Evolutionary conservation across 2,888 invertebrate genomes (phyloP).

Genomic region (Limnephilus rhombicus): DNA sequence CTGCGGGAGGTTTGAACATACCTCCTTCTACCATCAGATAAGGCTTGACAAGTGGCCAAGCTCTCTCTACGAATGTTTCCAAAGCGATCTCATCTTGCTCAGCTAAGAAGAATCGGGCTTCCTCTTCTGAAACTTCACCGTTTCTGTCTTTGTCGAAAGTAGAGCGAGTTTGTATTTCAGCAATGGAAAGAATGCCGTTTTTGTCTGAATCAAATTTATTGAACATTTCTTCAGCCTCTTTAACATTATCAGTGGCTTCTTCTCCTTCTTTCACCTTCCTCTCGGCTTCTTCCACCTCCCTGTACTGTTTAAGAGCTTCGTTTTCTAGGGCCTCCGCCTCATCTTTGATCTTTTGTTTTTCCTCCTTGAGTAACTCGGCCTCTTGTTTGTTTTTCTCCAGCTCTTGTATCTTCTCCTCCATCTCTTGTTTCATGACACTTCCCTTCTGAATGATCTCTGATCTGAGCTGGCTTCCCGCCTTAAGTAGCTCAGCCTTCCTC

Average conservation of each 20-base stretch:
- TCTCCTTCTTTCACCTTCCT: slow-evolving; percentile 78
- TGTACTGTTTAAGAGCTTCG: slow-evolving; percentile 86
- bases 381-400: slow-evolving; percentile 85
- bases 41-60: slow-evolving; percentile 90
- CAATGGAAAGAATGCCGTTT: slow-evolving; percentile 84
- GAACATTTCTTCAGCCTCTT: slow-evolving; percentile 87
- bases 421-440: slow-evolving; percentile 85
- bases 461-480: slow-evolving; percentile 87
- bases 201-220: slow-evolving; percentile 87
- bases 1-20: slow-evolving; percentile 79
- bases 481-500: slow-evolving; percentile 84
- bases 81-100: slow-evolving; percentile 83
- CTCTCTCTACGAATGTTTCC: slow-evolving; percentile 82
- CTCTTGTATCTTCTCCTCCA: slow-evolving; percentile 83
- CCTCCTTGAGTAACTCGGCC: slow-evolving; percentile 87
- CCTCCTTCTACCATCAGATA: slow-evolving; percentile 87
- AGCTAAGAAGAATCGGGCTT: slow-evolving; percentile 86
- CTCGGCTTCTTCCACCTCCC: slow-evolving; percentile 82
- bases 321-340: slow-evolving; percentile 86
- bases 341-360: slow-evolving; percentile 85
- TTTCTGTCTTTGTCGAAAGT: slow-evolving; percentile 94
- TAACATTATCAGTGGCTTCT: slow-evolving; percentile 77
- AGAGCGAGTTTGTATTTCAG: slow-evolving; percentile 83
- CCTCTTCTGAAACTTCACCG: slow-evolving; percentile 92
- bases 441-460: slow-evolving; percentile 87